These are phyloP conservation scores for Prietella phreatophila DNA, from an alignment of 2,113 vertebrate genomes.

Conservation along the genomic window DNA sequence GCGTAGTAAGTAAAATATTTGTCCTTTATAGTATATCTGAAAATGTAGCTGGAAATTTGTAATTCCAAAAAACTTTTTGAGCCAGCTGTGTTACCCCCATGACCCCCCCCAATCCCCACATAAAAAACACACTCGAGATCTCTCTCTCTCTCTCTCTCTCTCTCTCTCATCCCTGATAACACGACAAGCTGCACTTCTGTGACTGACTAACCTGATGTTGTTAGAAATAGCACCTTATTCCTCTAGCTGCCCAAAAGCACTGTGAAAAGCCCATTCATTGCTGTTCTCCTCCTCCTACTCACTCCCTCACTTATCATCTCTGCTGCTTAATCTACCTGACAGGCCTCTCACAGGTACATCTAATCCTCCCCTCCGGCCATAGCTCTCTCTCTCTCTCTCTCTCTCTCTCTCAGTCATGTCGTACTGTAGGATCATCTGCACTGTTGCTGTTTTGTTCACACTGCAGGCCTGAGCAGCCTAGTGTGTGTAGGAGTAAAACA, in stretches of 20 bases:
- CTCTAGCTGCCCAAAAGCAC: conserved; percentile 41
- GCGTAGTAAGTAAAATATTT: background rate
- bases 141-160: conserved; percentile 16
- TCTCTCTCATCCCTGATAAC: conserved; percentile 38
- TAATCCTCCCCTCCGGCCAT: conserved; percentile 56
- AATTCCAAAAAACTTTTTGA: conserved; percentile 12
- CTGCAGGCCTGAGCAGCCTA: background rate
- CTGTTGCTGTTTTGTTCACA: conserved; percentile 29
- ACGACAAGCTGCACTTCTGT: conserved; percentile 45
- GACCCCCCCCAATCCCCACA: too few relatives aligned
- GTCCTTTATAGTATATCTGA: background rate
- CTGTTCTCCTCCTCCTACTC: conserved; percentile 54
- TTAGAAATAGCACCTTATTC: conserved; percentile 52
- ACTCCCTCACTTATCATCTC: conserved; percentile 55
- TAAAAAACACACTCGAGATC: too few relatives aligned
- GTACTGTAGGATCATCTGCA: conserved; percentile 35
- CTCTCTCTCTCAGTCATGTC: conserved; percentile 11
- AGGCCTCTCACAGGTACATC: conserved; percentile 60
- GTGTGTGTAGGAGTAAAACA: conserved; percentile 22
- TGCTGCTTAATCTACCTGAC: conserved; percentile 63
- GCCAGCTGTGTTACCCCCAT: background rate
- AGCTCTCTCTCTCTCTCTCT: conserved; percentile 35
- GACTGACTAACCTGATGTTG: conserved; percentile 53
- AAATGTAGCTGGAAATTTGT: background rate
- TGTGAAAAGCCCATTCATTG: conserved; percentile 45